These are phyloP conservation scores for Ictidomys tridecemlineatus DNA, from an alignment of 2,113 vertebrate species.

Conservation along the genomic window DNA sequence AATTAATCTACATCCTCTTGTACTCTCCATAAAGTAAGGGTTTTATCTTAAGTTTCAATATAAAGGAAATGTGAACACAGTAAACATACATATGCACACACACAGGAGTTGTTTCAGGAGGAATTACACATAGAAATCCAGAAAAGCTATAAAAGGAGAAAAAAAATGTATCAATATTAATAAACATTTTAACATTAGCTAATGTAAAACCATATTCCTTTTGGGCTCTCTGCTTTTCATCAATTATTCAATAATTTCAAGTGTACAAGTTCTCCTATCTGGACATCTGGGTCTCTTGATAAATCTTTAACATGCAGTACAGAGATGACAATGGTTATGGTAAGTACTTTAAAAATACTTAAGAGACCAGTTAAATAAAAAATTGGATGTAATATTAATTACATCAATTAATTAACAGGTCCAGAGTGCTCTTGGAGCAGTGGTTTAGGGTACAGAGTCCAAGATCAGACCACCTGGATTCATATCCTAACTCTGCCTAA, in stretches of 20 bases:
- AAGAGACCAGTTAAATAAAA: background rate
- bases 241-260: conserved; percentile 35
- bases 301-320: background rate
- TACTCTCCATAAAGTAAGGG: background rate
- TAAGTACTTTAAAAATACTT: conserved; percentile 26
- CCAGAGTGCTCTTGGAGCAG: background rate
- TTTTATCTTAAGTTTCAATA: background rate
- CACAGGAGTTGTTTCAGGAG: background rate
- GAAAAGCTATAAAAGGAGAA: background rate
- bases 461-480: background rate
- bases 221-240: background rate
- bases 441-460: background rate
- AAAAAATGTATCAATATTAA: background rate
- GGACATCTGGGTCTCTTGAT: background rate
- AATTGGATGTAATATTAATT: background rate
- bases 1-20: background rate
- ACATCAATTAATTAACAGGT: background rate
- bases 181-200: background rate
- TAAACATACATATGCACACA: background rate
- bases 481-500: background rate
- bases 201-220: background rate
- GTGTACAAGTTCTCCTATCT: background rate
- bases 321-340: background rate
- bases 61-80: background rate
- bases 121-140: background rate